phyloP scores from a whole-genome alignment of 2,113 vertebrate species.

The Tautogolabrus adspersus region DNA sequence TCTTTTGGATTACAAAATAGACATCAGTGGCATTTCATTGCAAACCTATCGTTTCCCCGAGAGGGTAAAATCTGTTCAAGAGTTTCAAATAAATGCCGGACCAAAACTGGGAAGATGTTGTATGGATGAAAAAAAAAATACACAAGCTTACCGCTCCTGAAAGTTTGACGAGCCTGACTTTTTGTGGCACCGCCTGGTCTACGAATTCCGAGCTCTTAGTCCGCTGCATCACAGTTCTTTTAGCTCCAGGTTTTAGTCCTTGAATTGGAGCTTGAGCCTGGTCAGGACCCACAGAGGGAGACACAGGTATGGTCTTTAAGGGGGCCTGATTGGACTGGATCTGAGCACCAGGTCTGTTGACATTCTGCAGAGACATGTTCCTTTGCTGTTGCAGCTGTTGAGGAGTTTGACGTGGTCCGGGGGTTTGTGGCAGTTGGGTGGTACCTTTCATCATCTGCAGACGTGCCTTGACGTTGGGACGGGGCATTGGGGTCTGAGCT shows the following conservation, averaged over 20 bases:
- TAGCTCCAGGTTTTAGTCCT: slow-evolving; percentile 85
- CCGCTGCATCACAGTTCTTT: slow-evolving; percentile 97
- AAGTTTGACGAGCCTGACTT: slow-evolving; percentile 96
- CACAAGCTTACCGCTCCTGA: slow-evolving; percentile 90
- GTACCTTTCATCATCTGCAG: slow-evolving; percentile 71
- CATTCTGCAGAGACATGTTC: slow-evolving; percentile 67
- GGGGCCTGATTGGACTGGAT: slow-evolving; percentile 59
- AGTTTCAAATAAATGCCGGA: slow-evolving; percentile 64
- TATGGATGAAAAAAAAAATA: neutral
- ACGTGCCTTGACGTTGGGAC: slow-evolving; percentile 76
- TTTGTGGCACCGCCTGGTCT: slow-evolving; percentile 86
- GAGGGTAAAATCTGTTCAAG: slow-evolving; percentile 43
- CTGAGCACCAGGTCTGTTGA: slow-evolving; percentile 35
- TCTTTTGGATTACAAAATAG: slow-evolving; percentile 59
- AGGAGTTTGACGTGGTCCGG: slow-evolving; percentile 59
- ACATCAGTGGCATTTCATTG: slow-evolving; percentile 68
- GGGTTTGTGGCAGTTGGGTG: slow-evolving; percentile 48
- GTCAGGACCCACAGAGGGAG: slow-evolving; percentile 67
- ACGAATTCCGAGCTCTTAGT: slow-evolving; percentile 84
- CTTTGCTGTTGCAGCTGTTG: slow-evolving; percentile 59
- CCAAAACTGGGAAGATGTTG: slow-evolving; percentile 35
- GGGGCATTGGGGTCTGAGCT: slow-evolving; percentile 39
- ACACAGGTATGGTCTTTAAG: slow-evolving; percentile 64
- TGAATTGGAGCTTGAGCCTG: slow-evolving; percentile 71
- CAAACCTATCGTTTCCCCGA: slow-evolving; percentile 48